phyloP scores from a whole-genome alignment of 2,113 vertebrate genomes.

The Peromyscus californicus region DNA sequence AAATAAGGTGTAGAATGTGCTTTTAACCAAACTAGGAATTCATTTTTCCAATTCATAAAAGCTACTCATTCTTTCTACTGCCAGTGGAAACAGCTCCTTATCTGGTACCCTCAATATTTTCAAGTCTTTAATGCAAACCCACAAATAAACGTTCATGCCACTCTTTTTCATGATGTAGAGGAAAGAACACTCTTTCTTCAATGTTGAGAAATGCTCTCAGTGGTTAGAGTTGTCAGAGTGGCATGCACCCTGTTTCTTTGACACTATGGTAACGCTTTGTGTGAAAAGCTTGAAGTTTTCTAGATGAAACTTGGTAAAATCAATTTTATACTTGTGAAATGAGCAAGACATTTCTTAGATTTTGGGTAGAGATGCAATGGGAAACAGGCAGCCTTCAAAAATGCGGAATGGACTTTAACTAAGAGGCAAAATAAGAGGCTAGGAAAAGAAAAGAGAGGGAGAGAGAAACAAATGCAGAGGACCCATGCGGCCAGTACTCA shows the following conservation, averaged over 20 bases:
- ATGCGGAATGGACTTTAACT: neutral
- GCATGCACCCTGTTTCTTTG: neutral
- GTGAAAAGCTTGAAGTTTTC: neutral
- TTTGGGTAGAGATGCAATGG: neutral
- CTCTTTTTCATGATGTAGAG: constrained; percentile 4
- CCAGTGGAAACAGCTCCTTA: constrained; percentile 52
- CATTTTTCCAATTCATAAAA: constrained; percentile 85
- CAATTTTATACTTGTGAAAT: neutral
- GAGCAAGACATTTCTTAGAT: neutral
- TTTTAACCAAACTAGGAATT: constrained; percentile 84
- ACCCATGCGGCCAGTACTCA: neutral
- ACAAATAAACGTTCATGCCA: constrained; percentile 1
- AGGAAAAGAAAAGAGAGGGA: neutral
- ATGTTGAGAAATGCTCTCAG: neutral
- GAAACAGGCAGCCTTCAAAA: neutral
- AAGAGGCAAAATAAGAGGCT: neutral
- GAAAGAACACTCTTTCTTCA: neutral
- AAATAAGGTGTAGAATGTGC: constrained; percentile 77
- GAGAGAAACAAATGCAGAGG: neutral
- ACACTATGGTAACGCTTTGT: neutral
- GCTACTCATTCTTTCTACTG: constrained; percentile 64
- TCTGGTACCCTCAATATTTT: neutral
- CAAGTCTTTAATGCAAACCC: constrained; percentile 18
- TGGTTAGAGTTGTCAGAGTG: neutral
- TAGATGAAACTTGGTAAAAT: constrained; percentile 8